Evolutionary conservation across 2,888 invertebrate genomes (phyloP).

Genomic region (Pyrrhia umbra): DNA sequence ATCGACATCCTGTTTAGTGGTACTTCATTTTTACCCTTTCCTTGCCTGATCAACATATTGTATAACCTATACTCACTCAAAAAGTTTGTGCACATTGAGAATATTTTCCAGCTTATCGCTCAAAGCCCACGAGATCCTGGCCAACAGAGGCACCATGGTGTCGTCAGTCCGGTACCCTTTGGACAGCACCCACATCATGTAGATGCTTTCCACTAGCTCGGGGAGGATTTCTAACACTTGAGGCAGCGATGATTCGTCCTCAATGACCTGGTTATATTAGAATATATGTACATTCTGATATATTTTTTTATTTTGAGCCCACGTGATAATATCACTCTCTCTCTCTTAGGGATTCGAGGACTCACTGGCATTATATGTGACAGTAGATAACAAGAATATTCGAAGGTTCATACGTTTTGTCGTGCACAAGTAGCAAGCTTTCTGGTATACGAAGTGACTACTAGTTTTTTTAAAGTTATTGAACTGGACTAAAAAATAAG

Average conservation of each 20-base stretch:
- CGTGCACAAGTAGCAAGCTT: too few relatives aligned
- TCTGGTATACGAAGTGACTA: too few relatives aligned
- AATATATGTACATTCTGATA: neutral
- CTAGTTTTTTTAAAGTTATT: too few relatives aligned
- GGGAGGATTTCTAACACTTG: conserved; percentile 94
- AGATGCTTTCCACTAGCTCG: conserved; percentile 95
- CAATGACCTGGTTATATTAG: conserved; percentile 89
- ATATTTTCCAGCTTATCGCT: conserved; percentile 93
- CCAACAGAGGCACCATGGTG: conserved; percentile 95
- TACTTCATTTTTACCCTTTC: too few relatives aligned
- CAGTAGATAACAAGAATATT: too few relatives aligned
- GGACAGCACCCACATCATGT: conserved; percentile 98
- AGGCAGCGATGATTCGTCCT: conserved; percentile 92
- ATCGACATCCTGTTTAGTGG: too few relatives aligned
- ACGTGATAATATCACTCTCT: too few relatives aligned
- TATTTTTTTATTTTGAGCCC: too few relatives aligned
- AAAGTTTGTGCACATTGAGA: conserved; percentile 93
- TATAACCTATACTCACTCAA: conserved; percentile 91
- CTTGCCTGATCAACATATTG: too few relatives aligned
- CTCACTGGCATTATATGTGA: too few relatives aligned
- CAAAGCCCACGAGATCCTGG: conserved; percentile 95
- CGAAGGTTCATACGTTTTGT: too few relatives aligned
- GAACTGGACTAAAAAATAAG: neutral
- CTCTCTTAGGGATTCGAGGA: too few relatives aligned
- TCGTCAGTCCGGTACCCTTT: conserved; percentile 95